Percentiles rank a stretch among this genome's conserved stretches.
Evolutionary conservation across 1,140 invertebrate genomes (phyloP).

Genomic region (Neelides sp.): DNA sequence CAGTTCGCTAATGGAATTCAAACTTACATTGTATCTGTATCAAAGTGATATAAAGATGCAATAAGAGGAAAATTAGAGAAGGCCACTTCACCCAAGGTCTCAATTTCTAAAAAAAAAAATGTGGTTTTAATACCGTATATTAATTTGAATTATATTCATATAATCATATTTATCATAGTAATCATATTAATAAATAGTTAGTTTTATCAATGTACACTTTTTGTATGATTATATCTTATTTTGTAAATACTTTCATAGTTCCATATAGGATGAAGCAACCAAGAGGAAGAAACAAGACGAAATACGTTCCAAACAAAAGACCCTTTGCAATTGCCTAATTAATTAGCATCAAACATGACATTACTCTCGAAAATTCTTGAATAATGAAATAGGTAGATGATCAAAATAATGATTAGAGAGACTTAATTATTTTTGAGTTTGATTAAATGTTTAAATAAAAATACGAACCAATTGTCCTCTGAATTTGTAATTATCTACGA

Average conservation of each 20-base stretch:
- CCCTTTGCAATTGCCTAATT: background rate
- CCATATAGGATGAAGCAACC: constrained; percentile 10
- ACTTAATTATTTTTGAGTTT: background rate
- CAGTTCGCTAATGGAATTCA: too few species aligned
- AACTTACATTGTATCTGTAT: too few species aligned
- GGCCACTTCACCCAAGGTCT: constrained; percentile 6
- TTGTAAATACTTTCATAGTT: constrained; percentile 1
- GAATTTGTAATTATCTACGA: background rate
- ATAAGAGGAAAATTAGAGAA: constrained; percentile 4
- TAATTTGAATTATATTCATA: too few species aligned
- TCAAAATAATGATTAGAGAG: background rate
- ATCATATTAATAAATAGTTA: background rate
- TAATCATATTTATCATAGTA: background rate
- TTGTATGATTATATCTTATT: too few species aligned
- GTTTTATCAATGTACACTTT: too few species aligned
- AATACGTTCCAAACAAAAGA: constrained; percentile 6
- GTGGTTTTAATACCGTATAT: background rate
- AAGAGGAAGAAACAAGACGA: constrained; percentile 6
- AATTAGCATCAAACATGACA: background rate
- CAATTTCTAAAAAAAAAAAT: constrained; percentile 7
- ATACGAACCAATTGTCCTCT: background rate
- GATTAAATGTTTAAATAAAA: background rate
- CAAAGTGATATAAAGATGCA: constrained; percentile 3
- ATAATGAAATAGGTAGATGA: too few species aligned
- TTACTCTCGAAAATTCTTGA: too few species aligned